Conservation (phyloP, 2,797 vertebrate species). For the Alosa sapidissima region DNA sequence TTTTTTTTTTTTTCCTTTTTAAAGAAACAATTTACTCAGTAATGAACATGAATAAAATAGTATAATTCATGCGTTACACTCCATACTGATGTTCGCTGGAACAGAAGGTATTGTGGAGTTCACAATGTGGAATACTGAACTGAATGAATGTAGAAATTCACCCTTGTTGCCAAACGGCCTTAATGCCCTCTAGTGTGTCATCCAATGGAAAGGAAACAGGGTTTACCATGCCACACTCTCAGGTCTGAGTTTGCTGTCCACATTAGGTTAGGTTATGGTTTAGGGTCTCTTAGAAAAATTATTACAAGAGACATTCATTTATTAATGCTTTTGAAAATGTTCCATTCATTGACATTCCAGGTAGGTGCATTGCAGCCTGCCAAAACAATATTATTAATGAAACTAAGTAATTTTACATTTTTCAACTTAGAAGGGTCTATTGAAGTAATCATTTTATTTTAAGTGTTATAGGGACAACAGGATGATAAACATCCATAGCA, state of each 20-base stretch:
- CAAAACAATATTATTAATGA: not conserved
- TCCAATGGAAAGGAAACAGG: slow-evolving; percentile 64
- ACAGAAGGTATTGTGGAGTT: slow-evolving; percentile 26
- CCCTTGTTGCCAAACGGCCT: slow-evolving; percentile 36
- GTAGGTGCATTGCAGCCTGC: not conserved
- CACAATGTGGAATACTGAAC: slow-evolving; percentile 34
- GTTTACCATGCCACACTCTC: slow-evolving; percentile 61
- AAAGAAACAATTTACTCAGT: slow-evolving; percentile 22
- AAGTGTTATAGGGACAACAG: no score
- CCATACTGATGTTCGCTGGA: slow-evolving; percentile 37
- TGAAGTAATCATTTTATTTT: not conserved
- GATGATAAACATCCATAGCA: not conserved
- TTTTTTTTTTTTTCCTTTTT: slow-evolving; percentile 28
- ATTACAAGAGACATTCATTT: not conserved
- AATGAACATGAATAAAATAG: slow-evolving; percentile 46
- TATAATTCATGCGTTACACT: slow-evolving; percentile 38
- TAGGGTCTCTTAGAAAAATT: not conserved
- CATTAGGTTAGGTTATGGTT: slow-evolving; percentile 34
- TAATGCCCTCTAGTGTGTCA: slow-evolving; percentile 24
- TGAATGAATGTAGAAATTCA: slow-evolving; percentile 51
- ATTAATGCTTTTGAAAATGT: not conserved
- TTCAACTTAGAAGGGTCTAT: not conserved
- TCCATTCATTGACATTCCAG: slow-evolving; percentile 19
- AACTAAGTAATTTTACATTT: not conserved
- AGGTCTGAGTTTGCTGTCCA: slow-evolving; percentile 55